Percentiles rank a stretch among this genome's conserved stretches.
Evolutionary conservation across 2,113 vertebrate genomes (phyloP).

Genomic region (Acrocephalus arundinaceus): DNA sequence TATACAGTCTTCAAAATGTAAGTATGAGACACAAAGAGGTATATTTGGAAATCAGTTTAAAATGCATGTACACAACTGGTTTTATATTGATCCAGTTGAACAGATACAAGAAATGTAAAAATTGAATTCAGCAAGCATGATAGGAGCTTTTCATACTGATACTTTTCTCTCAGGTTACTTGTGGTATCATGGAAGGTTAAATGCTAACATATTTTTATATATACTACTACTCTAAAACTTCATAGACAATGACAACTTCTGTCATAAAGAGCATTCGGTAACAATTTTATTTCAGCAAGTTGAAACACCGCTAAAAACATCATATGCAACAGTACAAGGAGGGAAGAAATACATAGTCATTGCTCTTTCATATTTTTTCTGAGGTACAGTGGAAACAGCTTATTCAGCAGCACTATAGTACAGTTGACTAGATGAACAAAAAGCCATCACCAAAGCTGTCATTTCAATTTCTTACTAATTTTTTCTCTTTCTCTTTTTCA

Average conservation of each 20-base stretch:
- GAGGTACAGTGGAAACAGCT: background rate
- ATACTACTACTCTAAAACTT: background rate
- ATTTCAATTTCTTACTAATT: slow-evolving; percentile 19
- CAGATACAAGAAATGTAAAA: background rate
- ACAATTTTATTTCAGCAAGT: background rate
- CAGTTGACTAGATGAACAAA: background rate
- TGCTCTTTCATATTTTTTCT: background rate
- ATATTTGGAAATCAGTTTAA: background rate
- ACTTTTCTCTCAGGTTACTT: background rate
- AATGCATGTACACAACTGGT: background rate
- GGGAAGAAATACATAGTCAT: background rate
- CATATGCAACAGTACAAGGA: background rate
- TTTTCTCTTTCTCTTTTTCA: background rate
- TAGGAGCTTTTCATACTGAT: background rate
- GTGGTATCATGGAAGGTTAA: background rate
- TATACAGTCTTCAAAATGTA: background rate
- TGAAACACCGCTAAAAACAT: background rate
- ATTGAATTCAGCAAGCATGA: background rate
- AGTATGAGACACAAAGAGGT: background rate
- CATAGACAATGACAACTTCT: background rate
- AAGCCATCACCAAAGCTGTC: background rate
- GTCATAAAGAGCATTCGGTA: background rate
- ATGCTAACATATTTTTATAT: background rate
- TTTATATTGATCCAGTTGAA: background rate
- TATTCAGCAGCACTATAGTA: background rate